Base-by-base conservation (phyloP, 2,797 vertebrate genomes). In the Cryptoblepharus egeriae region DNA sequence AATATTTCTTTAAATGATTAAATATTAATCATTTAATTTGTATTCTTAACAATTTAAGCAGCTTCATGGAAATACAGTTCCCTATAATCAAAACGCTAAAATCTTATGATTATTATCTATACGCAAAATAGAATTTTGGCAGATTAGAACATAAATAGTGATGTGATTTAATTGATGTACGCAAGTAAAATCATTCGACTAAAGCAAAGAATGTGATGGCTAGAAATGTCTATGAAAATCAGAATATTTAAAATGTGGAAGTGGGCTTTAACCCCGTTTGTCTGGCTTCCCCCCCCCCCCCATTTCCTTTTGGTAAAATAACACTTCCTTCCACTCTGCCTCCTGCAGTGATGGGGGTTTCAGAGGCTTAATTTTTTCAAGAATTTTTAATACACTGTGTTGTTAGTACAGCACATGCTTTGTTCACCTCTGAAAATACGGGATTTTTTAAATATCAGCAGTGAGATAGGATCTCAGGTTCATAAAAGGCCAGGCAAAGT, bases 331-430 rank as follows among this genome's bases (percentile, higher is more conserved):
- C 55, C 22, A 15, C 10, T 78, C 16, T 65, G 0, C 57, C 16
- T 75, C 32, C 74, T 78, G 28, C 0, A 57, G 52, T 67, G 35
- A 42, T 85, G 45, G 65, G 45, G 58, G 63, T 78, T 80, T 88
- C n/a, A 65, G 77, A 77, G 49, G 42, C 0, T 0, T 78, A 76
- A 71, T 3, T 83, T 85, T n/a, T 78, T 18, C 55, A 77, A 26
- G 5, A 70, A 73, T 42, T 80, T 30, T 60, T 79, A 32, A 67
- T 3, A 52, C 1, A 1, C 26, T 57, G 18, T 42, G 71, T 77
- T 63, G 26, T n/a, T 32, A 64, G 79, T 32, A 70, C 9, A 81
- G 30, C 15, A 12, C 78, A 77, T 82, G 67, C 18, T 89, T 75
- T 74, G 30, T 82, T 80, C 81, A 49, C 79, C 30, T 55, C 5